Base-by-base conservation (phyloP, 1,140 invertebrate genomes). In the Bombus pascuorum region DNA sequence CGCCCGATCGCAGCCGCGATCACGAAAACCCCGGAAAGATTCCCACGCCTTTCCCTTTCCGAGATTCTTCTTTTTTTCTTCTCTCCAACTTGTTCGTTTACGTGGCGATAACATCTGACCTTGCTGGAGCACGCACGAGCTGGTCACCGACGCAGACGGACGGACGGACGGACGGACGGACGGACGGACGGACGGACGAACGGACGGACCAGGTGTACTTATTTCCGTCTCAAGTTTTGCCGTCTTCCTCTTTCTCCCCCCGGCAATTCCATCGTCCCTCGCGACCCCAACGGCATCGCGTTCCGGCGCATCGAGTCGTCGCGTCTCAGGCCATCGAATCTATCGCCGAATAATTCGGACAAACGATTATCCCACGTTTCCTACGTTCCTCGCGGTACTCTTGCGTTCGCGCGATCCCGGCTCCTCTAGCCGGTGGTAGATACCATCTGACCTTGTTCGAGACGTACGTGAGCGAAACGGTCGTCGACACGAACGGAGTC, bases 61-160 rank as follows among this genome's bases (percentile, higher is more conserved):
- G 39, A 59, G 74, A 85, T 90, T 84, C 85, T 73, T 83, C 78
- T 59, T 76, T 86, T 57, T 72, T 73, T 8, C 59, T 37, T 47
- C 70, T 75, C 68, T 84, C 71, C 74, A 75, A 88, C 88, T 89
- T 85, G 90, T 53, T 83, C 91, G 89, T 86, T 91, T 89, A 88
- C 65, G 73, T 65, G 73, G 57, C 77, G 93, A 93, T 93, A 93
- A 90, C 86, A 93, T 93, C 92, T 91, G 87, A 92, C 92, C 93
- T 93, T 92, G 91, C 92, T 90, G 59, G 85, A 87, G 86, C 82
- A 83, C 83, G 71, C 87, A 79, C 76, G 72, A 59, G 25, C 34
- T 78, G 87, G 80, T 87, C 83, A 87, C 82, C 77, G 82, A 75
- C 70, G 79, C 66, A 70, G 71, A 37, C 65, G 65, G 34, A 73